Percentiles rank a stretch among this genome's conserved stretches.
These are phyloP conservation scores for Drosophila seclusa DNA, from an alignment of 2,888 invertebrate genomes.

Conservation along the genomic window DNA sequence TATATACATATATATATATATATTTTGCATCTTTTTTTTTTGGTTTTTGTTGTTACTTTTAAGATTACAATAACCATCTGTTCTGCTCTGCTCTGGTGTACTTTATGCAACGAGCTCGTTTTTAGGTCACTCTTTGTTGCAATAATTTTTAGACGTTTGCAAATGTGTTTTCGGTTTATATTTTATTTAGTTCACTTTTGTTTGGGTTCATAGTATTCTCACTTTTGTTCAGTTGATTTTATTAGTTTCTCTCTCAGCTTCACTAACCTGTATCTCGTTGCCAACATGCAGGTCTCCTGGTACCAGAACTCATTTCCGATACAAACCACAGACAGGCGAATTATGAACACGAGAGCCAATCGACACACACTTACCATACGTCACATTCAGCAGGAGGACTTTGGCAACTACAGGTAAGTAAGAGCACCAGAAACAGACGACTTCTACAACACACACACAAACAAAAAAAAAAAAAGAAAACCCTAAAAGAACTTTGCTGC, in stretches of 20 bases:
- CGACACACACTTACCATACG: slow-evolving; percentile 89
- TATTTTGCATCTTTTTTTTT: neutral
- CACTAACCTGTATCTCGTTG: slow-evolving; percentile 15
- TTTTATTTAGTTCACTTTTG: slow-evolving; percentile 19
- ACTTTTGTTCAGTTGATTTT: slow-evolving; percentile 34
- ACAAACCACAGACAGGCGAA: slow-evolving; percentile 88
- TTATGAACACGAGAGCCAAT: slow-evolving; percentile 89
- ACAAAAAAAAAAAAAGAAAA: neutral
- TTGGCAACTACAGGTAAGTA: slow-evolving; percentile 89
- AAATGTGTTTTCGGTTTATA: slow-evolving; percentile 11
- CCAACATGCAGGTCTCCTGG: slow-evolving; percentile 88
- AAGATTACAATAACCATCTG: slow-evolving; percentile 58
- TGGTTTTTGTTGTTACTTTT: slow-evolving; percentile 46
- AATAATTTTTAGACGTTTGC: slow-evolving; percentile 16
- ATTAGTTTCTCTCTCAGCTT: slow-evolving; percentile 12
- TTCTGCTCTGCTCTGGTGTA: slow-evolving; percentile 1
- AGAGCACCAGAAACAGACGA: slow-evolving; percentile 17
- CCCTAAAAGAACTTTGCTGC: slow-evolving; percentile 39
- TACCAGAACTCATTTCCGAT: slow-evolving; percentile 90
- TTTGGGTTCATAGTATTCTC: slow-evolving; percentile 8
- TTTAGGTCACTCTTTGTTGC: slow-evolving; percentile 60
- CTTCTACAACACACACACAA: slow-evolving; percentile 44
- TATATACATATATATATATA: neutral
- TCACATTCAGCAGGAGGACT: slow-evolving; percentile 89
- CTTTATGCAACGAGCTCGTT: slow-evolving; percentile 55